Percentiles rank a stretch among this genome's conserved stretches.
Evolutionary conservation across 2,797 vertebrate species (phyloP).

Genomic region (Sparidentex hasta): DNA sequence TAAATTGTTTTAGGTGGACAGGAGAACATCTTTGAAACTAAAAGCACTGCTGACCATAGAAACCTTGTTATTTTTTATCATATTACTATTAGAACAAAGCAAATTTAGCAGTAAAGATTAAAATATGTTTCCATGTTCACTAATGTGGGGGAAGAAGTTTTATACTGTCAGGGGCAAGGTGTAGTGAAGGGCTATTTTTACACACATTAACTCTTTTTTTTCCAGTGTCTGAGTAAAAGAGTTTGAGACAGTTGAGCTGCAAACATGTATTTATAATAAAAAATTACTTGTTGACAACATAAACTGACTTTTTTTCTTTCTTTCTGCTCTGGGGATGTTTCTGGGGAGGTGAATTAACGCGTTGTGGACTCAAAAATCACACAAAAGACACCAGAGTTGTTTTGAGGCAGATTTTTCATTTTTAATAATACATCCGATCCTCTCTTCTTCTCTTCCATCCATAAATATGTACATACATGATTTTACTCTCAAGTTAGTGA

Average conservation of each 20-base stretch:
- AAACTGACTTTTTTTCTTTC: background rate
- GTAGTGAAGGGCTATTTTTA: slow-evolving; percentile 74
- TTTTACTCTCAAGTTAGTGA: background rate
- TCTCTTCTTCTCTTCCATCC: slow-evolving; percentile 12
- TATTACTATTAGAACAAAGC: slow-evolving; percentile 32
- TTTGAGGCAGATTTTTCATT: slow-evolving; percentile 54
- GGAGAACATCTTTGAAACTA: slow-evolving; percentile 38
- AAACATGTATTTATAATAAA: slow-evolving; percentile 81
- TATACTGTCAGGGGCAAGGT: slow-evolving; percentile 44
- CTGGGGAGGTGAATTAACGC: background rate
- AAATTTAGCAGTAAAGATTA: slow-evolving; percentile 32
- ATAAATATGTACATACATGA: slow-evolving; percentile 79
- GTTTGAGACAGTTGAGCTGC: slow-evolving; percentile 36
- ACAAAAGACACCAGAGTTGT: background rate
- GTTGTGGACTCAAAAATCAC: background rate
- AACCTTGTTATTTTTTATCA: slow-evolving; percentile 11
- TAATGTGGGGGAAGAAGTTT: slow-evolving; percentile 34
- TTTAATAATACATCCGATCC: slow-evolving; percentile 54
- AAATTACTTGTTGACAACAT: slow-evolving; percentile 58
- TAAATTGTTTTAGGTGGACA: slow-evolving; percentile 18
- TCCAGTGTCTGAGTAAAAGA: slow-evolving; percentile 16
- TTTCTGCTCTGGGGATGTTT: background rate
- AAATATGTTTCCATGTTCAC: slow-evolving; percentile 8
- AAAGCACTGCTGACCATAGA: slow-evolving; percentile 55
- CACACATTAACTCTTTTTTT: slow-evolving; percentile 33